A percentile compares a stretch with the other conserved stretches of the same genome.
Evolutionary conservation across 1,140 invertebrate genomes (phyloP).

Genomic region (Holotrichia oblita): DNA sequence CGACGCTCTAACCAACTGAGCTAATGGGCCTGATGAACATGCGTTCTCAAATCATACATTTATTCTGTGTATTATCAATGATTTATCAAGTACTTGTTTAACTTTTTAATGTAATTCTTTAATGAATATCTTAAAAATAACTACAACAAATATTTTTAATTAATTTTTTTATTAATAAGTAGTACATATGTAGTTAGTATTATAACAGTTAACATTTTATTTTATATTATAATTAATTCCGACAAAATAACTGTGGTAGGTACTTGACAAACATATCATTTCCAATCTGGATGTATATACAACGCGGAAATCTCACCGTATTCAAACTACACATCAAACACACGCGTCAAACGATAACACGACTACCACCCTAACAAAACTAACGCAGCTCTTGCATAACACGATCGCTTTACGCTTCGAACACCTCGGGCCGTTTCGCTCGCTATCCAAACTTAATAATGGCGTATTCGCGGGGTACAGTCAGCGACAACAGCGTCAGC

Average conservation of each 20-base stretch:
- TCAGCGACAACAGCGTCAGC: conserved; percentile 56
- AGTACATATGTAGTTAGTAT: no score
- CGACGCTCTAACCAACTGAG: conserved; percentile 46
- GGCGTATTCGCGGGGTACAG: conserved; percentile 20
- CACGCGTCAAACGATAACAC: neutral
- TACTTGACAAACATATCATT: conserved; percentile 19
- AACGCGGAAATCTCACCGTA: neutral
- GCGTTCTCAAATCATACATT: no score
- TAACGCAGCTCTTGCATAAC: neutral
- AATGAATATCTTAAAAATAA: no score
- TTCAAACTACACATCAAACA: neutral
- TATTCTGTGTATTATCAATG: no score
- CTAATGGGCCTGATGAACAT: conserved; percentile 46
- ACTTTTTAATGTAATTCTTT: no score
- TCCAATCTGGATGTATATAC: no score
- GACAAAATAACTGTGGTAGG: no score
- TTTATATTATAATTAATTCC: no score
- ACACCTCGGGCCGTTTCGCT: conserved; percentile 55
- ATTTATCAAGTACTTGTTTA: no score
- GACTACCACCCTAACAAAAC: neutral
- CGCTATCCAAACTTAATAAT: conserved; percentile 60
- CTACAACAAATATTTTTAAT: no score
- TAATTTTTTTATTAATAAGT: no score
- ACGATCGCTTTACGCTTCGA: conserved; percentile 18
- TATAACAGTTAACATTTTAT: no score